Base-by-base conservation (phyloP, 2,113 vertebrate genomes). In the Morone saxatilis region DNA sequence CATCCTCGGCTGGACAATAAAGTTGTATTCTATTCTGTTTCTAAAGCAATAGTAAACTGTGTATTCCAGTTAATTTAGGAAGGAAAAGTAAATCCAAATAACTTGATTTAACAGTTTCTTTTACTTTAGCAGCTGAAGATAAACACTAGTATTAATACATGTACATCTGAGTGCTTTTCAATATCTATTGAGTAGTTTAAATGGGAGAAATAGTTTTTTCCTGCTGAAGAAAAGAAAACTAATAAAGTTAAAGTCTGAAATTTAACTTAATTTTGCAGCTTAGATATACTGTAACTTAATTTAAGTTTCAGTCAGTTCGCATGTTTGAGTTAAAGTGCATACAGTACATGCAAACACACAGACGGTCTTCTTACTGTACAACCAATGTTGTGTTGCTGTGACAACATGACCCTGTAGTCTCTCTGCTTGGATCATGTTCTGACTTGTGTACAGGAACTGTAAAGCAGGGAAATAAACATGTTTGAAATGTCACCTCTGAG, bases 371-470 rank as follows among this genome's bases (percentile, higher is more conserved):
- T 59, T 45, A 31, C 31, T 31, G 31, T 31, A 59, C 41, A 84
- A 4, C 9, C 43, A 4, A 5, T 1, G 12, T 19, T 22, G 41
- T 83, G 54, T 61, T n/a, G 36, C 48, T 20, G 38, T 74, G 78
- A 81, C 47, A 57, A 72, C 41, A 45, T 14, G 41, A 75, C 43
- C 41, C 54, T 45, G 51, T 31, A 6, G 25, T 68, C 63, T n/a
- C 62, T 67, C 45, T 72, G 71, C 67, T 54, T 16, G 31, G 74
- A 79, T 76, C 59, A 62, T 45, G 71, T 66, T 71, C 80, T 65
- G 41, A 76, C 57, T 56, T 50, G 31, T 65, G 51, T 13, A 61
- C 40, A 45, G 11, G 5, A 68, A 54, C 47, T 69, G 47, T 25
- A 57, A 20, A 70, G 40, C 59, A 51, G 31, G 9, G 19, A 63